Percentiles rank a stretch among this genome's conserved stretches.
phyloP scores from a whole-genome alignment of 2,113 vertebrate genomes.

The Myotis lucifugus region DNA sequence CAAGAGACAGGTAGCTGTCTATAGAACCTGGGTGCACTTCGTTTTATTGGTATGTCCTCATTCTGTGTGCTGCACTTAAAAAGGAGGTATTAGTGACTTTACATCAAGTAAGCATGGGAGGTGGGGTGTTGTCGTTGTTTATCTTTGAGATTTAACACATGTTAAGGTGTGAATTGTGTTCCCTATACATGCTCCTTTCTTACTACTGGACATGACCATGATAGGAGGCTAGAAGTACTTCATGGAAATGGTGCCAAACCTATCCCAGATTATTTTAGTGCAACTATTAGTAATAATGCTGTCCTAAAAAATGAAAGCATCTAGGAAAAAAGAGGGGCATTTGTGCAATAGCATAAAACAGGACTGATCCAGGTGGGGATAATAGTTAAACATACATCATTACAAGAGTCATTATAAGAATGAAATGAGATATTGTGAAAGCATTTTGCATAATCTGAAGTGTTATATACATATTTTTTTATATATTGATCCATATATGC shows the following conservation, averaged over 20 bases:
- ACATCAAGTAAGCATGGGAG: not conserved
- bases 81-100: not conserved
- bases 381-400: not conserved
- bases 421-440: not conserved
- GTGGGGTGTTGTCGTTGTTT: not conserved
- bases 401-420: not conserved
- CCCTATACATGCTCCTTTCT: not conserved
- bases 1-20: not conserved
- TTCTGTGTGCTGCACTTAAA: not conserved
- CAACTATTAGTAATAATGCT: not conserved
- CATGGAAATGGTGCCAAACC: not conserved
- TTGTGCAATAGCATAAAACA: not conserved
- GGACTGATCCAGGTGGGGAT: not conserved
- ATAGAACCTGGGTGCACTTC: not conserved
- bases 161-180: not conserved
- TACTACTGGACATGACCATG: not conserved
- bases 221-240: not conserved
- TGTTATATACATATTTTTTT: not conserved
- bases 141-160: not conserved
- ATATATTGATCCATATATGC: slow-evolving; percentile 18
- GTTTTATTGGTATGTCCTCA: not conserved
- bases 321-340: not conserved
- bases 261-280: not conserved
- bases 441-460: not conserved
- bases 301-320: slow-evolving; percentile 25